Conservation (phyloP, 2,888 invertebrate genomes). For the Oeneis ivallda region DNA sequence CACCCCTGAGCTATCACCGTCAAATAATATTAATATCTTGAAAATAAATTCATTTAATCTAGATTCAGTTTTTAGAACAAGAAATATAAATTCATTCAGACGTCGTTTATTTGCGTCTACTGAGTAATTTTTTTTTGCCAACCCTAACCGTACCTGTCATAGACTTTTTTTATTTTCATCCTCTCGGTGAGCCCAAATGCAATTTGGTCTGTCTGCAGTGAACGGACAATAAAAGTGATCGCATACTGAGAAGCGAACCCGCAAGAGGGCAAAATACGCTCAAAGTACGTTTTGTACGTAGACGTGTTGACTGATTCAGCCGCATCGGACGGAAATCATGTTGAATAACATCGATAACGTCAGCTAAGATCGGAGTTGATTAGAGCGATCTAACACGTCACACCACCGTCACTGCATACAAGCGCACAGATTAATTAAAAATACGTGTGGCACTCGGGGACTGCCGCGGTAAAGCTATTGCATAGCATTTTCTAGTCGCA, state of each 20-base stretch:
- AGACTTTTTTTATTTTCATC: conserved; percentile 42
- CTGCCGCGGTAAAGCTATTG: no score
- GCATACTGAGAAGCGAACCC: background rate
- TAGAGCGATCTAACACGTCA: no score
- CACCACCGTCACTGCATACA: no score
- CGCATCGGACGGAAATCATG: no score
- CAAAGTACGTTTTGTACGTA: background rate
- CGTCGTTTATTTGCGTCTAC: background rate
- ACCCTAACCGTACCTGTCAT: conserved; percentile 30
- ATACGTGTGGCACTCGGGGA: no score
- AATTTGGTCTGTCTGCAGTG: conserved; percentile 39
- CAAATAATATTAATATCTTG: no score
- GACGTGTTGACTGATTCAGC: background rate
- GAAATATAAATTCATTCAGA: background rate
- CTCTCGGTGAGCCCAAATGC: conserved; percentile 36
- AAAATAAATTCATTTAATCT: no score
- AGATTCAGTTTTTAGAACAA: background rate
- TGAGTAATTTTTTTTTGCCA: conserved; percentile 2
- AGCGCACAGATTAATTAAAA: no score
- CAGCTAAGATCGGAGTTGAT: no score
- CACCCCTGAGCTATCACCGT: no score
- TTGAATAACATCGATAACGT: no score
- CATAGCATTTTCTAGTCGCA: no score
- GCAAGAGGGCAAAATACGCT: background rate
- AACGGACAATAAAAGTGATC: conserved; percentile 26